Percentiles rank a stretch among this genome's conserved stretches.
These are phyloP conservation scores for Oryzias curvinotus DNA, from an alignment of 2,113 vertebrate species.

Conservation along the genomic window DNA sequence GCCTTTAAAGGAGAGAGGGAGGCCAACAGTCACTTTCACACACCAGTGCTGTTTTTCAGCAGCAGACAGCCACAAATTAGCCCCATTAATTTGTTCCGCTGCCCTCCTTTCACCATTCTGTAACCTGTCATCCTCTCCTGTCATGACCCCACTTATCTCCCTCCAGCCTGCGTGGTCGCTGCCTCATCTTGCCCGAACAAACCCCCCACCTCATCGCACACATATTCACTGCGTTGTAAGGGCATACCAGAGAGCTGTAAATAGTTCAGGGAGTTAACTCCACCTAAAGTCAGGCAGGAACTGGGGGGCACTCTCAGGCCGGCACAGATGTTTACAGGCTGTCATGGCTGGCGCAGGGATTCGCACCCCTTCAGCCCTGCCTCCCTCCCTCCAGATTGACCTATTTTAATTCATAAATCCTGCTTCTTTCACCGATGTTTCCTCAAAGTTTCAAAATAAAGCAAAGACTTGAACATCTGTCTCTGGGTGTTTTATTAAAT, in stretches of 20 bases:
- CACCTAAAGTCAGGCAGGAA: conserved; percentile 69
- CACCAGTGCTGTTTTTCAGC: conserved; percentile 39
- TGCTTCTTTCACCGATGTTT: too few species aligned
- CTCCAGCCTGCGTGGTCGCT: conserved; percentile 35
- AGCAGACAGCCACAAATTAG: conserved; percentile 52
- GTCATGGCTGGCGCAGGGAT: conserved; percentile 44
- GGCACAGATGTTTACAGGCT: conserved; percentile 70
- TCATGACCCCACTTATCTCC: conserved; percentile 62
- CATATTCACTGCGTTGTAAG: conserved; percentile 57
- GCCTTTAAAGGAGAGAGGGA: conserved; percentile 34
- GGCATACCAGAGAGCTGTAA: conserved; percentile 76
- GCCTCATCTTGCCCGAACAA: conserved; percentile 61
- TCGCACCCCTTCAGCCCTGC: conserved; percentile 6
- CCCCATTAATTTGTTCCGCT: conserved; percentile 45
- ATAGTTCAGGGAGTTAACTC: conserved; percentile 75
- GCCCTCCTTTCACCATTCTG: conserved; percentile 57
- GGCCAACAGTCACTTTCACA: conserved; percentile 50
- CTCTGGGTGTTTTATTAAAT: too few species aligned
- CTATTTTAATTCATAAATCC: too few species aligned
- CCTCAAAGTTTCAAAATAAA: too few species aligned
- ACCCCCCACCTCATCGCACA: conserved; percentile 22
- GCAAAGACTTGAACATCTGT: too few species aligned
- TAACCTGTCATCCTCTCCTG: conserved; percentile 61
- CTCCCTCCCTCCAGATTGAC: background rate
- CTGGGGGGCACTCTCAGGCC: conserved; percentile 60